A percentile compares a stretch with the other conserved stretches of the same genome.
Conservation (phyloP, 2,113 vertebrate genomes). For the Mungos mungo region DNA sequence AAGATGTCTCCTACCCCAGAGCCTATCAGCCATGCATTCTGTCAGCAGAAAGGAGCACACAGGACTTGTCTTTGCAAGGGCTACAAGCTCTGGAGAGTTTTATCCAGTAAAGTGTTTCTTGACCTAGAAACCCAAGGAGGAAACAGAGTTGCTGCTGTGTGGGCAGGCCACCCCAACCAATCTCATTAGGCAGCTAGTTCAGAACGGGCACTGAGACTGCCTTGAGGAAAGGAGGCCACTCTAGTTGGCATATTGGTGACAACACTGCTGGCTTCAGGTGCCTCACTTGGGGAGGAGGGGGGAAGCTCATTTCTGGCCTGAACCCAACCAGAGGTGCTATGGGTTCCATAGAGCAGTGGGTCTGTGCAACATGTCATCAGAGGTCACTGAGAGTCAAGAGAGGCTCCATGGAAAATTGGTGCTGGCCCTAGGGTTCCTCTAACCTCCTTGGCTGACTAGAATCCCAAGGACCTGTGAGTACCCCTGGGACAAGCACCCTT, state of each 20-base stretch:
- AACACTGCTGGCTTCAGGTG: neutral
- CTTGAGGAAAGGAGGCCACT: neutral
- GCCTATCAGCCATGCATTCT: neutral
- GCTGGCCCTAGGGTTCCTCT: neutral
- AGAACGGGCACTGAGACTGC: neutral
- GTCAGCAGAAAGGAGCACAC: neutral
- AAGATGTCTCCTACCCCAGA: neutral
- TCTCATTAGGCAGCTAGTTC: neutral
- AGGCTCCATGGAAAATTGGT: neutral
- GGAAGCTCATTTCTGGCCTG: neutral
- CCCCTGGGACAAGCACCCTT: neutral
- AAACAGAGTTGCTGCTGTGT: neutral
- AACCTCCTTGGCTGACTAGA: neutral
- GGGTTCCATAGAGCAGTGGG: neutral
- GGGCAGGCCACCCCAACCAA: neutral
- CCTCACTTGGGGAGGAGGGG: neutral
- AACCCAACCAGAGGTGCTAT: neutral
- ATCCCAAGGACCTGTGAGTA: neutral
- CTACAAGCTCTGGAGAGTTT: neutral
- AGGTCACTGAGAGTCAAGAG: neutral
- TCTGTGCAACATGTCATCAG: neutral
- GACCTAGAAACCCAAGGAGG: constrained; percentile 55
- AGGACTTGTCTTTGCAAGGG: neutral
- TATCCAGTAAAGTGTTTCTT: constrained; percentile 31
- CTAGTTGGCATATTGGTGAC: neutral